phyloP scores from a whole-genome alignment of 2,888 invertebrate species.

The Mythimna impura region DNA sequence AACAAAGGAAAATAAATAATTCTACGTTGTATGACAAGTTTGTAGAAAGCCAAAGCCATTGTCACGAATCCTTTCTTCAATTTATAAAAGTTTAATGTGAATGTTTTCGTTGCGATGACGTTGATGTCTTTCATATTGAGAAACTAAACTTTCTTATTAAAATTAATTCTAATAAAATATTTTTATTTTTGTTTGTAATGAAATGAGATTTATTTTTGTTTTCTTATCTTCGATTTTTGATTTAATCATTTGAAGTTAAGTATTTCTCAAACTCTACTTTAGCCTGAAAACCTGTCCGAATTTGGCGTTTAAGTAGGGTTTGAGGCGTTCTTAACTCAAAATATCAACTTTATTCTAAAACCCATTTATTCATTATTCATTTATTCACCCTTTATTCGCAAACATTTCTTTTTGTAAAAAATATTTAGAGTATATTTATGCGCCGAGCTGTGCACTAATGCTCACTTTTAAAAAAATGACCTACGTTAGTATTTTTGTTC shows the following conservation, averaged over 20 bases:
- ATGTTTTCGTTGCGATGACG: conserved; percentile 61
- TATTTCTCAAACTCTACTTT: too few relatives aligned
- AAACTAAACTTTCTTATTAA: conserved; percentile 20
- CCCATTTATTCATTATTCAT: too few relatives aligned
- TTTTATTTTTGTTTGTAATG: background rate
- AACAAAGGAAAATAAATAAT: conserved; percentile 19
- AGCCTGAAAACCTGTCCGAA: too few relatives aligned
- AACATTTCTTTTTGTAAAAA: background rate
- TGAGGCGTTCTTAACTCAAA: too few relatives aligned
- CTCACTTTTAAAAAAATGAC: too few relatives aligned
- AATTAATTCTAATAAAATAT: background rate
- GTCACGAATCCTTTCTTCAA: background rate
- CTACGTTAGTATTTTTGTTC: too few relatives aligned
- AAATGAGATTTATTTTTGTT: background rate
- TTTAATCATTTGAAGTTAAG: too few relatives aligned
- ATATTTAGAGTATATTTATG: too few relatives aligned
- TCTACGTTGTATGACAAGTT: conserved; percentile 3
- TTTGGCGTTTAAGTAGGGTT: too few relatives aligned
- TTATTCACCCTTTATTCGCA: too few relatives aligned
- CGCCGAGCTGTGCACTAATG: too few relatives aligned
- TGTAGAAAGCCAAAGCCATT: background rate
- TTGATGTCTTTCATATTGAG: conserved; percentile 74
- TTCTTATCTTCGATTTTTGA: background rate
- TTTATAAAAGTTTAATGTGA: background rate
- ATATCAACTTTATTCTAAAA: too few relatives aligned